A percentile compares a stretch with the other conserved stretches of the same genome.
phyloP scores from a whole-genome alignment of 2,113 vertebrate species.

The Prionailurus bengalensis region DNA sequence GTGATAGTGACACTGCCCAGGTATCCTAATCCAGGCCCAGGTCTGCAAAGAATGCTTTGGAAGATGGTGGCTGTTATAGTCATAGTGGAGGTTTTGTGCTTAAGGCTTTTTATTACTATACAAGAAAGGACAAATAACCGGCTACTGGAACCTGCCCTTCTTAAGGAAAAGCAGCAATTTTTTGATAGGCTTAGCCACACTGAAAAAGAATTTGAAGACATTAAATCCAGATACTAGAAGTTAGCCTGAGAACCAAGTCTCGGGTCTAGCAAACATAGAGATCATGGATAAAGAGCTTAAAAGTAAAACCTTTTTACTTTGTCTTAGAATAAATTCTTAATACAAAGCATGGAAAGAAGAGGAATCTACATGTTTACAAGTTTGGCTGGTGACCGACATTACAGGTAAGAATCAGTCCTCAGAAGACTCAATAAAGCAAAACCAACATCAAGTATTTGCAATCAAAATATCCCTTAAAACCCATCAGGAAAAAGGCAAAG shows the following conservation, averaged over 20 bases:
- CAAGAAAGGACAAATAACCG: not conserved
- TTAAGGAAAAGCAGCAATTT: not conserved
- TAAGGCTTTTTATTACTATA: not conserved
- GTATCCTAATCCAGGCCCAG: not conserved
- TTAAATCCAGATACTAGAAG: not conserved
- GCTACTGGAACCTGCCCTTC: not conserved
- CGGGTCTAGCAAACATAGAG: not conserved
- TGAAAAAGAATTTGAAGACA: not conserved
- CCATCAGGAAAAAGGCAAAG: not conserved
- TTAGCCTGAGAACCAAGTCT: not conserved
- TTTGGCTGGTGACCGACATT: not conserved
- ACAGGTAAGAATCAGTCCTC: not conserved
- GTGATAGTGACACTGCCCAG: not conserved
- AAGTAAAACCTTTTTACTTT: not conserved
- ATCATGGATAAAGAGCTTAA: not conserved
- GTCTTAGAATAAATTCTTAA: not conserved
- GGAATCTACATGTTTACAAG: conserved; percentile 9
- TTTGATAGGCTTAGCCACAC: not conserved
- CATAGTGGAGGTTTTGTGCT: not conserved
- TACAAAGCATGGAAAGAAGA: conserved; percentile 15
- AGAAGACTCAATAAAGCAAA: not conserved
- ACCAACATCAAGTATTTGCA: not conserved
- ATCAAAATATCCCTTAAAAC: not conserved
- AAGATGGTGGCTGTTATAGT: not conserved
- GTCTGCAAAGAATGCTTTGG: not conserved